Evolutionary conservation across 1,140 invertebrate species (phyloP), one percentile per base, ranked within the genome.

Genomic region (Drosophila eugracilis): DNA sequence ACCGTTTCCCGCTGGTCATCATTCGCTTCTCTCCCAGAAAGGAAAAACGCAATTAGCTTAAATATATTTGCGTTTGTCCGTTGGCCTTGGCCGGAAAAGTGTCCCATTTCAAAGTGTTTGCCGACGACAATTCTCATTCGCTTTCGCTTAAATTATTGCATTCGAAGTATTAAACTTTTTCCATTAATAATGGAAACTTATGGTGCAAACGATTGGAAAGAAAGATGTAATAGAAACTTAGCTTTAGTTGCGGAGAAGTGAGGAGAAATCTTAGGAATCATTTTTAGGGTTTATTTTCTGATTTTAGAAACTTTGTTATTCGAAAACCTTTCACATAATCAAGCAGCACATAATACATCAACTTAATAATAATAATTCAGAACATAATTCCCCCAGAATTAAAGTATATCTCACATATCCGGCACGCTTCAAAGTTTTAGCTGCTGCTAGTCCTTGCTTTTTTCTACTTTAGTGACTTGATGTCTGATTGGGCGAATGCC

Each of bases 1-100:
- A 14, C 41, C 41, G 17, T 10, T 9, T 19, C 28, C 37, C 28
- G 15, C 52, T 6, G 30, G 28, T 4, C 28, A 26, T 19, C n/a
- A 49, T 72, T 30, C 26, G 30, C 34, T 19, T 22, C n/a, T 22
- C 39, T 22, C 9, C 10, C n/a, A 9, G 36, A 66, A 19, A 36
- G 44, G 55, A 53, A 71, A 79, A 66, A 70, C 74, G 48, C 70
- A 78, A 88, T 88, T 78, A 88, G 60, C 63, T 75, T 72, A 57
- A 83, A 88, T 83, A 71, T 63, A 83, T 86, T 67, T 88, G 67
- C 34, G 24, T 26, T 24, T 34, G 15, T 19, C 42, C 28, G 30
- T 10, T 58, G 26, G 12, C 30, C 42, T 44, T 63, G 49, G 15
- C 39, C 41, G 15, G 19, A 12, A 44, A 54, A 50, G 45, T 1